These are phyloP conservation scores for Aphis craccivora DNA, from an alignment of 1,140 invertebrate species.

Conservation along the genomic window DNA sequence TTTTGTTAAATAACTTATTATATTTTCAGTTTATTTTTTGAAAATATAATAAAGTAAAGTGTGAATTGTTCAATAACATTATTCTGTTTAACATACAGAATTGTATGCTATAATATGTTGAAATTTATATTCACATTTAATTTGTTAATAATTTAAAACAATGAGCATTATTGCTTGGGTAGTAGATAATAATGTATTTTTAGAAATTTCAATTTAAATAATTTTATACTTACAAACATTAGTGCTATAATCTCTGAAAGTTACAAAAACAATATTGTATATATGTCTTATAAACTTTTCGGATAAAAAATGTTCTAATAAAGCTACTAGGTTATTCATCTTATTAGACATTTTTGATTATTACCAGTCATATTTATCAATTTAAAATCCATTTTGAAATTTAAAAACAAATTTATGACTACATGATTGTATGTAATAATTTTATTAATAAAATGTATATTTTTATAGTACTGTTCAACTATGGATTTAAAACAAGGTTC, in stretches of 20 bases:
- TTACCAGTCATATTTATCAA: background rate
- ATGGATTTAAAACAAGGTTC: constrained; percentile 20
- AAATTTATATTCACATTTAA: too few species aligned
- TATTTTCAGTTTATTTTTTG: too few species aligned
- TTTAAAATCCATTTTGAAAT: background rate
- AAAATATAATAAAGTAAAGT: too few species aligned
- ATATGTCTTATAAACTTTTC: background rate
- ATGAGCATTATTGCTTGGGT: too few species aligned
- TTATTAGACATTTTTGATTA: background rate
- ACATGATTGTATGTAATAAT: background rate
- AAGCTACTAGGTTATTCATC: background rate
- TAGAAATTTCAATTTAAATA: too few species aligned
- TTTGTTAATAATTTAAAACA: too few species aligned
- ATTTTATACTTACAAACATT: background rate
- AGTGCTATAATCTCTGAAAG: background rate
- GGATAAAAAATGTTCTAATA: background rate
- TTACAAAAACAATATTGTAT: background rate
- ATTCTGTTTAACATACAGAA: too few species aligned
- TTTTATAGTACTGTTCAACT: background rate
- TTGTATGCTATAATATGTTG: too few species aligned
- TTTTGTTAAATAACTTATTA: too few species aligned
- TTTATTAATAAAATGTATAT: background rate
- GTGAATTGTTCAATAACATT: too few species aligned
- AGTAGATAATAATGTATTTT: too few species aligned
- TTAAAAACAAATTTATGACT: background rate